Conservation (phyloP, 2,113 vertebrate species). For the Rutilus rutilus region DNA sequence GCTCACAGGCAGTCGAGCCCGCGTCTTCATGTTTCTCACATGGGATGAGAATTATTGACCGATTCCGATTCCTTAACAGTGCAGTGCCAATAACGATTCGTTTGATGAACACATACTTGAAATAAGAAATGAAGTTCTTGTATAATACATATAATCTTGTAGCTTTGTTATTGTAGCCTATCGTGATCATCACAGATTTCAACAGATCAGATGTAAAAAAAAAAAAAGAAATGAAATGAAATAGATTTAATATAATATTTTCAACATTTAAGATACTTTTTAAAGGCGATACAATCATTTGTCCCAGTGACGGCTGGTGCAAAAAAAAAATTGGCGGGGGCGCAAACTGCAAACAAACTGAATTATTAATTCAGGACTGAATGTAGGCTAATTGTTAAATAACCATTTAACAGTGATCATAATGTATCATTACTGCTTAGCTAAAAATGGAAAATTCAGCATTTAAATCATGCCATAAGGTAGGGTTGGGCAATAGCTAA, state of each 20-base stretch:
- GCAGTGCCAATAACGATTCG: not conserved
- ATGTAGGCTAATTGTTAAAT: too few relatives aligned
- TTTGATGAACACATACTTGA: not conserved
- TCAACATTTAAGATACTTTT: not conserved
- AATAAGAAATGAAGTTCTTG: not conserved
- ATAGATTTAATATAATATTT: not conserved
- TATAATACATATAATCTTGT: not conserved
- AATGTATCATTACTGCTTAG: too few relatives aligned
- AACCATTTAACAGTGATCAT: too few relatives aligned
- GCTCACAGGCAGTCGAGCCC: conserved; percentile 1
- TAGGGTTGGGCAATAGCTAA: too few relatives aligned
- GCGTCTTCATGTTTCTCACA: not conserved
- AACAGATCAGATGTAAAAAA: not conserved
- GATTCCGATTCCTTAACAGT: not conserved
- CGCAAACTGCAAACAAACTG: too few relatives aligned
- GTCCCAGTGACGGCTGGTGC: not conserved
- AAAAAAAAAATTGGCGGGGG: too few relatives aligned
- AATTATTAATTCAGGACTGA: too few relatives aligned
- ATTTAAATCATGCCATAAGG: too few relatives aligned
- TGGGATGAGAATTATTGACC: not conserved
- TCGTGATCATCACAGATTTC: not conserved
- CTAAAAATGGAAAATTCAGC: too few relatives aligned
- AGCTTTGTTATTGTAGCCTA: not conserved
- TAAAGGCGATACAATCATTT: not conserved
- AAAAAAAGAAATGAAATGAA: not conserved